Evolutionary conservation across 2,113 vertebrate species (phyloP).

Genomic region (Bos taurus): DNA sequence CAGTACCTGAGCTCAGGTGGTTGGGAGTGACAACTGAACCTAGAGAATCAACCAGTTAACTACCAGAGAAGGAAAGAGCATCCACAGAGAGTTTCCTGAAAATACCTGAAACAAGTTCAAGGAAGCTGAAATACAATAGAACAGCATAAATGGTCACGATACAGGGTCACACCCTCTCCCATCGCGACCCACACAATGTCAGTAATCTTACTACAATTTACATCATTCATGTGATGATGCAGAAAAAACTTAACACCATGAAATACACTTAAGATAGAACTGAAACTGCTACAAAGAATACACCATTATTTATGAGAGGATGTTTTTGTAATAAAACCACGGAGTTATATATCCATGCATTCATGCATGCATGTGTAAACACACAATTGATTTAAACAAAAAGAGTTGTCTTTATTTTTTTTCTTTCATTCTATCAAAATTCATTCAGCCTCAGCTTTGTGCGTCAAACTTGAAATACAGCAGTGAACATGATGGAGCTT

Average conservation of each 20-base stretch:
- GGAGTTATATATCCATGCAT: background rate
- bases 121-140: too few relatives aligned
- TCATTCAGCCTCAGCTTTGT: constrained; percentile 36
- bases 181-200: too few relatives aligned
- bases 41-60: background rate
- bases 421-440: background rate
- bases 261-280: background rate
- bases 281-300: background rate
- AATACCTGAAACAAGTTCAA: background rate
- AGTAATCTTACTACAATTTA: too few relatives aligned
- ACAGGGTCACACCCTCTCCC: too few relatives aligned
- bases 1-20: background rate
- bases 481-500: background rate
- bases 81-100: background rate
- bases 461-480: background rate
- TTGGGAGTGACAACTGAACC: background rate
- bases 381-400: background rate
- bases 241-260: background rate
- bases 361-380: background rate
- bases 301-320: background rate
- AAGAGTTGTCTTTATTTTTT: background rate
- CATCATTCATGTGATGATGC: too few relatives aligned
- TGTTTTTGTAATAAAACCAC: background rate
- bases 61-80: background rate
- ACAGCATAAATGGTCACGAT: too few relatives aligned